Percentiles rank a stretch among this genome's conserved stretches.
phyloP scores from a whole-genome alignment of 2,113 vertebrate species.

The Falco punctatus region DNA sequence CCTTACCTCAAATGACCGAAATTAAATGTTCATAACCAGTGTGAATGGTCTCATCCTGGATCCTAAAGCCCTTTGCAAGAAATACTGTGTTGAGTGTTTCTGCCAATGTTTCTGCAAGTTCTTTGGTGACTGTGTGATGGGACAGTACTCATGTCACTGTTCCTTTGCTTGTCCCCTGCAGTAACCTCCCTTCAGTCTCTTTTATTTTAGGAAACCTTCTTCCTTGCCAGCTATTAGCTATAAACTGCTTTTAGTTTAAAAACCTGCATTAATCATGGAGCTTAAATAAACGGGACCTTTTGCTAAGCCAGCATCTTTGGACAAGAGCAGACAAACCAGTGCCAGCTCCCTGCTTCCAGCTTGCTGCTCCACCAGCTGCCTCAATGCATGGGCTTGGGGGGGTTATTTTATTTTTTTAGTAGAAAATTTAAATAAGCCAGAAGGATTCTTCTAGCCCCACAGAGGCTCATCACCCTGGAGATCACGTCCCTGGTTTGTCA shows the following conservation, averaged over 20 bases:
- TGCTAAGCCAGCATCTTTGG: neutral
- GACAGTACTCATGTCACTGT: neutral
- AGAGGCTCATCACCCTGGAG: neutral
- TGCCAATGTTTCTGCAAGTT: neutral
- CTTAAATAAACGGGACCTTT: neutral
- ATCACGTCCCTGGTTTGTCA: neutral
- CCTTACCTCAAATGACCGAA: neutral
- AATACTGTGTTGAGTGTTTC: neutral
- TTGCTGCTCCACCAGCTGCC: neutral
- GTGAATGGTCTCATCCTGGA: neutral
- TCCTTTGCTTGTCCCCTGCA: neutral
- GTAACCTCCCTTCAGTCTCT: neutral
- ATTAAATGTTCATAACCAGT: neutral
- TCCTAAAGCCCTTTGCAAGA: neutral
- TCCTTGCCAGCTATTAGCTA: neutral
- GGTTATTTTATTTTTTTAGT: neutral
- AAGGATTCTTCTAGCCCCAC: neutral
- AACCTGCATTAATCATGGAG: neutral
- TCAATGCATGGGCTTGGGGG: neutral
- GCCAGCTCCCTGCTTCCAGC: neutral
- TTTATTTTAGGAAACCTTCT: neutral
- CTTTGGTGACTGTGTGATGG: fast-evolving
- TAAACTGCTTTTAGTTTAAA: neutral
- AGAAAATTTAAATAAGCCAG: neutral
- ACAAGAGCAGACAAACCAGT: neutral